Percentiles rank a stretch among this genome's conserved stretches.
Evolutionary conservation across 2,888 invertebrate species (phyloP).

Genomic region (Phymatocera aterrima): DNA sequence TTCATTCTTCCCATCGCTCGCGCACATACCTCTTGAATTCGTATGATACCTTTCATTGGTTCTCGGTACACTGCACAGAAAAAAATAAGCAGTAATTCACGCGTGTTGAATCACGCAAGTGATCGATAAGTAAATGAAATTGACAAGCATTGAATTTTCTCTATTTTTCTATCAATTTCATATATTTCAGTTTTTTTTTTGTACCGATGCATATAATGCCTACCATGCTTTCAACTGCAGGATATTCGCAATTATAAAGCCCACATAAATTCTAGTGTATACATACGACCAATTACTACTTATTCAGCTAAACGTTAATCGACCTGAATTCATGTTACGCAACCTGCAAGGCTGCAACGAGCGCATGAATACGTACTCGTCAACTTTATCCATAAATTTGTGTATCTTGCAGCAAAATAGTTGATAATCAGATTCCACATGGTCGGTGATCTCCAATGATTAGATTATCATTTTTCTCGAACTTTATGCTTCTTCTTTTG

Average conservation of each 20-base stretch:
- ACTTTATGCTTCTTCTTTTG: background rate
- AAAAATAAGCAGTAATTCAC: too few species aligned
- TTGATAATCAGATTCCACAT: background rate
- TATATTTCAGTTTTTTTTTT: background rate
- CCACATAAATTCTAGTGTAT: background rate
- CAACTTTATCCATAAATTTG: background rate
- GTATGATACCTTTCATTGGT: background rate
- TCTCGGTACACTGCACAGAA: background rate
- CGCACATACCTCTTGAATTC: background rate
- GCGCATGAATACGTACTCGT: background rate
- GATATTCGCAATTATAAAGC: constrained; percentile 29
- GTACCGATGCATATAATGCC: background rate
- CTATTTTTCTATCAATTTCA: background rate
- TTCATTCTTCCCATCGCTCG: background rate
- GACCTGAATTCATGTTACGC: constrained; percentile 16
- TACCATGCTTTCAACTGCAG: background rate
- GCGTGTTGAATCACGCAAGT: background rate
- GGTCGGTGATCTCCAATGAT: too few species aligned
- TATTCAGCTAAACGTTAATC: constrained; percentile 9
- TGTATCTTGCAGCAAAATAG: background rate
- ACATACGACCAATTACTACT: constrained; percentile 4
- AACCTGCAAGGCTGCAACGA: background rate
- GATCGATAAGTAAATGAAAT: background rate
- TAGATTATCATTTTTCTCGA: background rate
- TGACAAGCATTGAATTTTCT: background rate